A percentile compares a stretch with the other conserved stretches of the same genome.
Conservation (phyloP, 2,797 vertebrate species). For the Danio aesculapii region DNA sequence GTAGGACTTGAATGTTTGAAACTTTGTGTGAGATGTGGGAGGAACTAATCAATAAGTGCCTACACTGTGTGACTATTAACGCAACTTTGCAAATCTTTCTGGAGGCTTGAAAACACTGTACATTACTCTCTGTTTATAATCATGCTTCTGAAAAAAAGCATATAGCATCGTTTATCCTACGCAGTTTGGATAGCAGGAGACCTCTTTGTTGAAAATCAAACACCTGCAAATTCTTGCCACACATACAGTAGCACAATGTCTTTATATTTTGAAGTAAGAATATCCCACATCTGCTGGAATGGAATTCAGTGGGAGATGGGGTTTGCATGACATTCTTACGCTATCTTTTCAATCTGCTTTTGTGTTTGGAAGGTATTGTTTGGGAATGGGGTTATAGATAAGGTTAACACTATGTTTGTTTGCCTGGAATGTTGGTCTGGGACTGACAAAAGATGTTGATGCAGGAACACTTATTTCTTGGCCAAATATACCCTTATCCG, state of each 20-base stretch:
- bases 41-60: not conserved
- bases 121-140: not conserved
- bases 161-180: not conserved
- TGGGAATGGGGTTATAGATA: not conserved
- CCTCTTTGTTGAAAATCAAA: not conserved
- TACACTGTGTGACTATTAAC: not conserved
- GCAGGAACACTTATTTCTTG: not conserved
- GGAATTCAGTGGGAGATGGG: not conserved
- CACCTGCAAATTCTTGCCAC: constrained; percentile 1
- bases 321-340: not conserved
- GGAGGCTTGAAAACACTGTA: not conserved
- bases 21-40: not conserved
- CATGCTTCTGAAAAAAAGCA: not conserved
- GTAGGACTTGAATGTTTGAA: not conserved
- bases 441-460: constrained; percentile 1
- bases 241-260: not conserved
- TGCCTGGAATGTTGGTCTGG: not conserved
- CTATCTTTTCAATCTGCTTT: constrained; percentile 5
- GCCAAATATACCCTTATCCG: not conserved
- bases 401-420: not conserved
- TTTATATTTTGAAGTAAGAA: not conserved
- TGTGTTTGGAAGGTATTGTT: not conserved
- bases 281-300: not conserved
- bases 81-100: not conserved
- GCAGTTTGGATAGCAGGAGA: not conserved